These are phyloP conservation scores for Cosmia pyralina DNA, from an alignment of 2,888 invertebrate species.

Conservation along the genomic window DNA sequence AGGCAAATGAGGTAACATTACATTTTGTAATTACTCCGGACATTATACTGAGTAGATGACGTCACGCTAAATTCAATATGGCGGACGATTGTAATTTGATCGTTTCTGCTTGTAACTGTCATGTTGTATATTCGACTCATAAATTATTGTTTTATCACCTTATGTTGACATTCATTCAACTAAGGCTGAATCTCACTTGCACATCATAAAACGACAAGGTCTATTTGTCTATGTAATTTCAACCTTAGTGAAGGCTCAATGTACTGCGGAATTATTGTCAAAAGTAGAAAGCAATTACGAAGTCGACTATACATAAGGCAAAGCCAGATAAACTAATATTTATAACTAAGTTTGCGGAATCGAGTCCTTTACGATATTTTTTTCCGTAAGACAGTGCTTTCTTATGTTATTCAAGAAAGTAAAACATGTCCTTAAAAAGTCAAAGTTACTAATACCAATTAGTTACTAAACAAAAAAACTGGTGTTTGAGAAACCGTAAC, in stretches of 20 bases:
- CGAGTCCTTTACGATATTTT: no score
- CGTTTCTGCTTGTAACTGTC: slow-evolving; percentile 1
- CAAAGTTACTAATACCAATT: no score
- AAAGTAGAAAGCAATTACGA: not conserved
- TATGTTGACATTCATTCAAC: no score
- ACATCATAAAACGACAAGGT: not conserved
- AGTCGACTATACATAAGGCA: no score
- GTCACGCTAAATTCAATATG: slow-evolving; percentile 31
- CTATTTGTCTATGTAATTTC: not conserved
- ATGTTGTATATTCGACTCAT: not conserved
- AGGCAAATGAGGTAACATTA: slow-evolving; percentile 51
- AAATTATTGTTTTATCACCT: not conserved
- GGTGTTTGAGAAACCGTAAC: no score
- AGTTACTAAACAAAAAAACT: no score
- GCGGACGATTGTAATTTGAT: slow-evolving; percentile 11
- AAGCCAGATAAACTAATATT: no score
- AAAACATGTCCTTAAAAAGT: no score
- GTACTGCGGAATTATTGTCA: not conserved
- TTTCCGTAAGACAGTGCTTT: no score
- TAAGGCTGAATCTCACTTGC: not conserved
- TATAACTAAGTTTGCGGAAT: no score
- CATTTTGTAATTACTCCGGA: slow-evolving; percentile 35
- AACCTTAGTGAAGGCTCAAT: not conserved
- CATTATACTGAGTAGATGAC: slow-evolving; percentile 16
- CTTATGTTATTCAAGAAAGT: no score